Base-by-base conservation (phyloP, 2,797 vertebrate genomes). In the Sternotherus odoratus region DNA sequence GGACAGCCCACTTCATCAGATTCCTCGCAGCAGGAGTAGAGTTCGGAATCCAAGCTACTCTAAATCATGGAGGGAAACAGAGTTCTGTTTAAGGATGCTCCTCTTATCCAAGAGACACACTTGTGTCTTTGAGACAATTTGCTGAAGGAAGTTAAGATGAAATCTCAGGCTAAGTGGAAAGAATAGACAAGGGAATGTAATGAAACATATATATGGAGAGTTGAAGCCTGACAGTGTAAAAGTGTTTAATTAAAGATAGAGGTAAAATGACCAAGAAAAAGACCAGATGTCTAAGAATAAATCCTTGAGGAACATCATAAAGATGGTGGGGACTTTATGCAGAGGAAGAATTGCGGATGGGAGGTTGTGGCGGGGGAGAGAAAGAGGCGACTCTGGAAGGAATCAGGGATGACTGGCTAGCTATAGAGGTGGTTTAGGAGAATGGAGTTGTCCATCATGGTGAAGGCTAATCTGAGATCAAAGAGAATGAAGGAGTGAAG, bases 381-480 rank as follows among this genome's bases (percentile, higher is more conserved):
- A 87, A n/a, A 91, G 21, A 89, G 89, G 72, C 86, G 0, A 49
- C 79, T 89, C 82, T 82, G 60, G 28, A 89, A 90, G 28, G 36
- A 94, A 91, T 30, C 6, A 0, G 53, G 80, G 54, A 83, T 69
- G 81, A 90, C 83, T 48, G 30, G 11, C 51, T 28, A 81, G 54
- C 51, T 26, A 43, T 72, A 60, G 92, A 84, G 51, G 17, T 0
- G 0, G 63, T 89, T 94, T 86, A 93, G 69, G 51, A 87, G 83
- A 86, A 93, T 85, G 84, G 53, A 95, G 63, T 43, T 94, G 79
- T 89, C 89, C 24, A 66, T 93, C 87, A 93, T 26, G 69, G 85
- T 95, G 83, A 94, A 94, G 93, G 75, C 51, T 94, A 92, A 89
- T 91, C 49, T 87, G 89, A 92, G 49, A 63, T 66, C n/a, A 19